These are phyloP conservation scores for Corvus cornix DNA, from an alignment of 2,113 vertebrate genomes.

Conservation along the genomic window DNA sequence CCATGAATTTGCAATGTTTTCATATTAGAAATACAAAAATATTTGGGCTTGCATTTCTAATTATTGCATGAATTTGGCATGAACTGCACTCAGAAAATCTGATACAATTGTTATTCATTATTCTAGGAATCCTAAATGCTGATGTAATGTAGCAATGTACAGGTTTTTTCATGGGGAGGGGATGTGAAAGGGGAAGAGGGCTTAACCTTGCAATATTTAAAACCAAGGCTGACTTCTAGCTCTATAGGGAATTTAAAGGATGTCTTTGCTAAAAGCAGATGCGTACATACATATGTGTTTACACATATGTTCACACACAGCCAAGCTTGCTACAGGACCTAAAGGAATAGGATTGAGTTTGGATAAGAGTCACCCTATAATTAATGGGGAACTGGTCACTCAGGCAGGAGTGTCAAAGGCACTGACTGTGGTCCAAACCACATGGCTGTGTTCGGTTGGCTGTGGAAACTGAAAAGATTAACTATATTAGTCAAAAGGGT, in stretches of 20 bases:
- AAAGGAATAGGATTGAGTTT: neutral
- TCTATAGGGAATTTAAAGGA: slow-evolving; percentile 13
- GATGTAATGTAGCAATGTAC: slow-evolving; percentile 2
- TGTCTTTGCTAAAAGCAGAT: neutral
- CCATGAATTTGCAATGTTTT: neutral
- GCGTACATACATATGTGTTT: neutral
- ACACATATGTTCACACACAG: neutral
- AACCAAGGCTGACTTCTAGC: neutral
- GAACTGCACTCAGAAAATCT: neutral
- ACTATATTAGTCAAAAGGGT: neutral
- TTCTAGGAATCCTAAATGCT: slow-evolving; percentile 16
- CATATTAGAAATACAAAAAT: slow-evolving; percentile 39
- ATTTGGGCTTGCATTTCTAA: slow-evolving; percentile 46
- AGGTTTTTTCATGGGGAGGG: neutral
- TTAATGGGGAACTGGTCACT: neutral
- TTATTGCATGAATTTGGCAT: slow-evolving; percentile 1
- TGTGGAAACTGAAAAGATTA: neutral
- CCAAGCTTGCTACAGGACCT: neutral
- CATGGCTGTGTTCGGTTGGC: neutral
- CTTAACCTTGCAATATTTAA: neutral
- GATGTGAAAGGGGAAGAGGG: neutral
- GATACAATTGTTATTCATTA: slow-evolving; percentile 36
- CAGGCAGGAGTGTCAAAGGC: neutral
- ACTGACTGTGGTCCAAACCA: neutral
- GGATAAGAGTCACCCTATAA: neutral